Percentiles rank a stretch among this genome's conserved stretches.
phyloP scores from a whole-genome alignment of 1,140 invertebrate species.

The Aphidius ervi region DNA sequence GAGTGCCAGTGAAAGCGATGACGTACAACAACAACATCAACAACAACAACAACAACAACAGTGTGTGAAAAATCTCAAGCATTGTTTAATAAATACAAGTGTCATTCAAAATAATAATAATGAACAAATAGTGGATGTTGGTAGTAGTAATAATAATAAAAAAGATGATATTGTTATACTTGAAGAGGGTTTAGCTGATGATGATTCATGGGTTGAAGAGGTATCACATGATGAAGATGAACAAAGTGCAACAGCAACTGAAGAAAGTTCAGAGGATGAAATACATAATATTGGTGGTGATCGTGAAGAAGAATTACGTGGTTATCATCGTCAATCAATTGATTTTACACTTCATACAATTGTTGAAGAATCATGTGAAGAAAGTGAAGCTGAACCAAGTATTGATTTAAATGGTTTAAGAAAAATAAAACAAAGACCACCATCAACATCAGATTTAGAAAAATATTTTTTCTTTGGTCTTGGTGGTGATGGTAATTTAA shows the following conservation, averaged over 20 bases:
- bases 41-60: conserved; percentile 5
- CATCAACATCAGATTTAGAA: conserved; percentile 78
- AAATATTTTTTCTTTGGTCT: conserved; percentile 88
- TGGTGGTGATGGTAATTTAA: conserved; percentile 58
- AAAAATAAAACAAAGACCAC: conserved; percentile 57
- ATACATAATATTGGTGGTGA: conserved; percentile 54
- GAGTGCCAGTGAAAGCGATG: conserved; percentile 49
- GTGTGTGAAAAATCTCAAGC: conserved; percentile 4
- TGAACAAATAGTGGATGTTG: conserved; percentile 1
- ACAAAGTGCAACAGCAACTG: conserved; percentile 49
- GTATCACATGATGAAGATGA: conserved; percentile 71
- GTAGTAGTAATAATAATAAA: conserved; percentile 18
- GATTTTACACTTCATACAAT: conserved; percentile 91
- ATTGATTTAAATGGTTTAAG: conserved; percentile 43
- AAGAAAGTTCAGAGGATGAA: conserved; percentile 57
- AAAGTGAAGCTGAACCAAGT: conserved; percentile 72
- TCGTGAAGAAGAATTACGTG: conserved; percentile 74
- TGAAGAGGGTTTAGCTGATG: conserved; percentile 78
- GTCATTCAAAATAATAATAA: not conserved
- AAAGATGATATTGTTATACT: conserved; percentile 63
- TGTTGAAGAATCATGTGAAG: conserved; percentile 89
- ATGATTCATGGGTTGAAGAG: conserved; percentile 84
- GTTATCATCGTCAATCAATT: conserved; percentile 74
- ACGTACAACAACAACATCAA: conserved; percentile 27
- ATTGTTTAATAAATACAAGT: conserved; percentile 15